Evolutionary conservation across 2,888 invertebrate species (phyloP).

Genomic region (Pheosia tremula): DNA sequence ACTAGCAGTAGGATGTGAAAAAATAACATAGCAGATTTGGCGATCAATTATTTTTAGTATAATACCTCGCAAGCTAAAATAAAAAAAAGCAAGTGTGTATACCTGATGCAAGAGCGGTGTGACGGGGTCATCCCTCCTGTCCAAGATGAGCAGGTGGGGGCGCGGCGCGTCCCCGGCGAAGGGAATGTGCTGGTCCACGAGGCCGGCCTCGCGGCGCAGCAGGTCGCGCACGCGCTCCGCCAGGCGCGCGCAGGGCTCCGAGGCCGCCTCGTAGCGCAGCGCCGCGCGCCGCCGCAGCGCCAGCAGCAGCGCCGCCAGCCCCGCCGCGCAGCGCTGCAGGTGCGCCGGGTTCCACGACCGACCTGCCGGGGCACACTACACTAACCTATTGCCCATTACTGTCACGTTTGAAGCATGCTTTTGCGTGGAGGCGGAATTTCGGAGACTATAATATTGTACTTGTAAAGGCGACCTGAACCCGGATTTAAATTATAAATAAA

Average conservation of each 20-base stretch:
- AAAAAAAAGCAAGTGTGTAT: neutral
- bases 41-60: no score
- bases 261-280: conserved; percentile 95
- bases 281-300: conserved; percentile 96
- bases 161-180: conserved; percentile 91
- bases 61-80: neutral
- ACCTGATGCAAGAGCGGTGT: conserved; percentile 97
- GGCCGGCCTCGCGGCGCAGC: conserved; percentile 92
- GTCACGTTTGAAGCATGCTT: no score
- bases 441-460: no score
- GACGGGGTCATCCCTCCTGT: conserved; percentile 97
- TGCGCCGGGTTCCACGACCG: conserved; percentile 91
- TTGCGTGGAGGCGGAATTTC: no score
- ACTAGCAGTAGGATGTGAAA: no score
- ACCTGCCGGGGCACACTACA: conserved; percentile 61
- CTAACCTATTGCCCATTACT: no score
- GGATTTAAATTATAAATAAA: no score
- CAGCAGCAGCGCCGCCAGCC: conserved; percentile 92
- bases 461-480: no score
- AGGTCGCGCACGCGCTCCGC: conserved; percentile 94
- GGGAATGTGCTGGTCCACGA: conserved; percentile 93
- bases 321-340: conserved; percentile 92
- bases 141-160: conserved; percentile 94
- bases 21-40: no score
- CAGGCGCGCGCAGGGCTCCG: conserved; percentile 92